phyloP scores from a whole-genome alignment of 2,797 vertebrate species.

The Myotis myotis region DNA sequence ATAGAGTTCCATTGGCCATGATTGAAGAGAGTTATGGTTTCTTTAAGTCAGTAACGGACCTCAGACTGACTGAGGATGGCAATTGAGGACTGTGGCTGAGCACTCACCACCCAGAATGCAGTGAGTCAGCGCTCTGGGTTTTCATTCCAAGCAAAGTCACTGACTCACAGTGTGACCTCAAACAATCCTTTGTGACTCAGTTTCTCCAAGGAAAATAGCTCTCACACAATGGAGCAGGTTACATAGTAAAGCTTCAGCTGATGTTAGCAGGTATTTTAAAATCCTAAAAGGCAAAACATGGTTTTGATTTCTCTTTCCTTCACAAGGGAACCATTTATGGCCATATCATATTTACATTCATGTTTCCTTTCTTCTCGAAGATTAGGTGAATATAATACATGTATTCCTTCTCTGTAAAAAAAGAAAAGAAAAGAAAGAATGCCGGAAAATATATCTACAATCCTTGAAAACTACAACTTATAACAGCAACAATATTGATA shows the following conservation, averaged over 20 bases:
- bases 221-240: background rate
- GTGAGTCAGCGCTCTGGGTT: constrained; percentile 61
- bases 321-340: background rate
- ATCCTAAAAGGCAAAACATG: background rate
- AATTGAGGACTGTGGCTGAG: constrained; percentile 7
- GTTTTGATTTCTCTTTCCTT: constrained; percentile 8
- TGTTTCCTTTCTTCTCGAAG: background rate
- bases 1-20: background rate
- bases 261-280: constrained; percentile 2
- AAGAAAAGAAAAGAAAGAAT: background rate
- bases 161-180: constrained; percentile 58
- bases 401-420: background rate
- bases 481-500: background rate
- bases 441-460: background rate
- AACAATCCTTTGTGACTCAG: constrained; percentile 67
- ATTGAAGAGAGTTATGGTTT: constrained; percentile 52
- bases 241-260: background rate
- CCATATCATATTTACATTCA: background rate
- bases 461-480: background rate
- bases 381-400: background rate
- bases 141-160: constrained; percentile 60
- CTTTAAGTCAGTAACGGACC: constrained; percentile 40
- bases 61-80: constrained; percentile 38
- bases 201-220: constrained; percentile 56
- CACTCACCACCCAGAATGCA: constrained; percentile 63